Percentiles rank a stretch among this genome's conserved stretches.
phyloP scores from a whole-genome alignment of 2,797 vertebrate species.

The Galagoides demidoff region DNA sequence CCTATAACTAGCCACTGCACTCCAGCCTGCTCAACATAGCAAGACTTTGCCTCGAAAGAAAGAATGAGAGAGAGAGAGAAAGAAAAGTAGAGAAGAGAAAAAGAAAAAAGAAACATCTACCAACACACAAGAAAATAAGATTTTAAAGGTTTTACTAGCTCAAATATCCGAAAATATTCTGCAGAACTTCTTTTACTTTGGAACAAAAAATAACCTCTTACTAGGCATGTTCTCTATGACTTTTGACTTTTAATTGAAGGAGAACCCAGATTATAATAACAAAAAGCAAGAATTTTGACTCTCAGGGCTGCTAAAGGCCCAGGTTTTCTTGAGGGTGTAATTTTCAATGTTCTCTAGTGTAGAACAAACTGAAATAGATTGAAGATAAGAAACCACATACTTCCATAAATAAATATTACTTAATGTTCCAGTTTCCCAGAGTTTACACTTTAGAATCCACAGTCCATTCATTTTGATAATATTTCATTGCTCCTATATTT shows the following conservation, averaged over 20 bases:
- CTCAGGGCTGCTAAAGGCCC: constrained; percentile 3
- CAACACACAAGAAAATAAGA: background rate
- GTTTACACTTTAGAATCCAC: background rate
- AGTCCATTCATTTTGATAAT: background rate
- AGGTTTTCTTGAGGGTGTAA: constrained; percentile 9
- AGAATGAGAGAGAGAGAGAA: background rate
- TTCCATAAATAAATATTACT: constrained; percentile 62
- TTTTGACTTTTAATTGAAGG: constrained; percentile 32
- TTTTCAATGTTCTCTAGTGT: constrained; percentile 43
- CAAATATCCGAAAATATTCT: constrained; percentile 25
- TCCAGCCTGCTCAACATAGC: background rate
- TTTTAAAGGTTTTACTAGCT: background rate
- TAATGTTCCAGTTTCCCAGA: constrained; percentile 46
- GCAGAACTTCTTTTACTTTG: constrained; percentile 34
- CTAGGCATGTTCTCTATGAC: background rate
- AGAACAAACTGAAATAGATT: constrained; percentile 75
- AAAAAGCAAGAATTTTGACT: constrained; percentile 41
- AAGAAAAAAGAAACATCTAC: background rate
- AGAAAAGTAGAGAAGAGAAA: background rate
- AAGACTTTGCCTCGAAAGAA: background rate
- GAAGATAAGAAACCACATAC: constrained; percentile 63
- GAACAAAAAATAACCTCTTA: constrained; percentile 49
- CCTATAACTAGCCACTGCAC: no score
- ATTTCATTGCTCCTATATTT: constrained; percentile 50
- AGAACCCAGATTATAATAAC: background rate